Base-by-base conservation (phyloP, 2,113 vertebrate species). In the Sinocyclocheilus rhinocerous region DNA sequence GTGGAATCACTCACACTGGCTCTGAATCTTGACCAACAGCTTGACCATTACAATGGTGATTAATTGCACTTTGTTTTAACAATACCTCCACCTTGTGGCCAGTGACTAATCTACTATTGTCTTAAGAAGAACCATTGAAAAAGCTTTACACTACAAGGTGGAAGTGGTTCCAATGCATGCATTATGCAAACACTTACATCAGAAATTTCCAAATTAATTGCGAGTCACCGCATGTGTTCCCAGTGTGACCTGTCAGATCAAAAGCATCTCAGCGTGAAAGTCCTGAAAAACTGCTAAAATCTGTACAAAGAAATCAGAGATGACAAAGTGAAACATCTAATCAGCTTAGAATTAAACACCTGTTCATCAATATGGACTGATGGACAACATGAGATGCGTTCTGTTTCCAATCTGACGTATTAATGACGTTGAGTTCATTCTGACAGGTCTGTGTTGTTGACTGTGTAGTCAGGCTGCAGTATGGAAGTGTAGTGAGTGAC, bases 11-110 rank as follows among this genome's bases (percentile, higher is more conserved):
- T 18, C 3, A 69, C 1, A 33, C 65, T 18, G 65, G 2, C 29
- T 69, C 15, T 36, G 67, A 55, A 48, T 12, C 52, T 78, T 48
- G 42, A 42, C 1, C 42, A 42, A 42, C 42, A 42, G 42, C 7
- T 42, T 59, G 24, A 20, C 59, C 6, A 42, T 16, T 11, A 16
- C 67, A 59, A 52, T 33, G 52, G 26, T 24, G 2, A 48, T 72
- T 42, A 52, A 45, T 72, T 33, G 61, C 10, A 76, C 29, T 83
- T 70, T 79, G 72, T 88, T 84, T 86, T 52, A 81, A 82, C 89
- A 88, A 88, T 48, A 83, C 11, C 89, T 86, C 89, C 89, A 90
- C 84, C 89, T 90, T 88, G 89, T 90, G 89, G 89, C 78, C 81
- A 84, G 63, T 72, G 33, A 78, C 70, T 78, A 4, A 26, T 73